Evolutionary conservation across 1,140 invertebrate species (phyloP), one percentile per base, ranked within the genome.

Genomic region (Vanessa atalanta): DNA sequence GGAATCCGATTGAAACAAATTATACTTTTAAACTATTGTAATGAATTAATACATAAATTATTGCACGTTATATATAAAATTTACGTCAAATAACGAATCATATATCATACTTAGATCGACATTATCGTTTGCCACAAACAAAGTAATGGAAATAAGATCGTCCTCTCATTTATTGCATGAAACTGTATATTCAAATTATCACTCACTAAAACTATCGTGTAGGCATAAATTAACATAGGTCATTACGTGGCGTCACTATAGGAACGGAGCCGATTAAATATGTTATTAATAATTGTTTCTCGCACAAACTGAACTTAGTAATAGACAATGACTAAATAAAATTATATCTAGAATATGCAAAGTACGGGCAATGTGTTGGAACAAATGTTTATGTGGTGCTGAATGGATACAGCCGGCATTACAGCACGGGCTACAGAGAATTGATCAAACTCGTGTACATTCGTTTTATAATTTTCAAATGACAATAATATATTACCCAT

Each of bases 321-420:
- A 31, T 83, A 87, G 72, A 86, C 75, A 83, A 88, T 92, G 90
- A 92, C 89, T 91, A 89, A 89, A 92, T 90, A 90, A 90, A 87
- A 82, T 85, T 64, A 88, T 83, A 90, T 79, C 89, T 92, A 91
- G 72, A 89, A 86, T 87, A 89, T 84, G 83, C 79, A 86, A 84
- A 90, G 47, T 65, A 47, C 81, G 66, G 69, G 20, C 70, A 66
- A 53, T 65, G 76, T 77, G 79, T 70, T 79, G 82, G 43, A 61
- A 31, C 7, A 4, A 12, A 23, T 43, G 57, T 15, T 37, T 37
- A 6, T 31, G 8, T 12, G 6, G 26, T 31, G 0, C 9, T 43
- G 1, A 37, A n/a, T 61, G 26, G 31, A 43, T 43, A 43, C 37
- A 43, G 37, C 37, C 5, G 37, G 37, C 7, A 43, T 43, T 43